phyloP scores from a whole-genome alignment of 2,797 vertebrate genomes.

The Leptodactylus fallax region DNA sequence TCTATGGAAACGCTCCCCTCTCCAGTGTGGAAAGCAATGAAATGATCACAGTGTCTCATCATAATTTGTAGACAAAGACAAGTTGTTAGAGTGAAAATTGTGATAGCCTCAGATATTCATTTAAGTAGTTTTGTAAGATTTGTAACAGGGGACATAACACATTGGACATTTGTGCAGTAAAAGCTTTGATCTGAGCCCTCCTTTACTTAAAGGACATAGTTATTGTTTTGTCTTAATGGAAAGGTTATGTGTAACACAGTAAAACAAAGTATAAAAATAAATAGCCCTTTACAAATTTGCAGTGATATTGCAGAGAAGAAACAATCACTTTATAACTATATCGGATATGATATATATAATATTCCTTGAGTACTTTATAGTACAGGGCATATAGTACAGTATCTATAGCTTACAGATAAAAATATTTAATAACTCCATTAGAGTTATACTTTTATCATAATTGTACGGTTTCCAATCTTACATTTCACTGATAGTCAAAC shows the following conservation, averaged over 20 bases:
- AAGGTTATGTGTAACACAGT: background rate
- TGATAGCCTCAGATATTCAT: background rate
- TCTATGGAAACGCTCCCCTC: conserved; percentile 63
- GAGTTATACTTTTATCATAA: background rate
- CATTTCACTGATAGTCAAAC: background rate
- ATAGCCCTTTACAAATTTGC: background rate
- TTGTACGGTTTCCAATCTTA: background rate
- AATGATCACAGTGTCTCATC: conserved; percentile 34
- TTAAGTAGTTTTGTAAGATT: background rate
- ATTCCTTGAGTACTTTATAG: background rate
- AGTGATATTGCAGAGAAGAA: background rate
- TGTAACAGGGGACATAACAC: background rate
- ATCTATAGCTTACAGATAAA: background rate
- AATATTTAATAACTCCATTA: background rate
- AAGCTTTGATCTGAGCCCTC: background rate
- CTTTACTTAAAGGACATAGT: background rate
- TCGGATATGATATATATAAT: background rate
- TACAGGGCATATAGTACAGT: too few species aligned
- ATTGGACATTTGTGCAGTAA: background rate
- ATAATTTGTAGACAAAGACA: conserved; percentile 47
- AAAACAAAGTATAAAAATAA: background rate
- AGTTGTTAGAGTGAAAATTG: conserved; percentile 38
- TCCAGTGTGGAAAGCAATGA: conserved; percentile 33
- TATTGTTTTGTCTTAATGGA: too few species aligned
- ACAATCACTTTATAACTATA: too few species aligned